Conservation (phyloP, 2,113 vertebrate genomes). For the Herpailurus yagouaroundi region DNA sequence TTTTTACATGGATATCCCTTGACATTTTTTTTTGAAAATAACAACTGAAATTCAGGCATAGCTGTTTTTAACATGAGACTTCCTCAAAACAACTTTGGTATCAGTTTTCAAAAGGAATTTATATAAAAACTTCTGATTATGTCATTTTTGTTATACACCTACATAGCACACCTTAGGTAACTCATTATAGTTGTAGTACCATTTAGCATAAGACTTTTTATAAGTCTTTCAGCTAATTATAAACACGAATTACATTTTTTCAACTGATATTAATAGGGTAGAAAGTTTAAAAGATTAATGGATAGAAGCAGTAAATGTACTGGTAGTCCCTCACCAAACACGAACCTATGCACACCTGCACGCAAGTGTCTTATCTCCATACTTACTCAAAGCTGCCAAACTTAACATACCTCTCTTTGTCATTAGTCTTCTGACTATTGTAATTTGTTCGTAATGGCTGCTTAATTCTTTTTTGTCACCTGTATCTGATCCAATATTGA, state of each 20-base stretch:
- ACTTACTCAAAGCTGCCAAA: not conserved
- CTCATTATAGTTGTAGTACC: slow-evolving; percentile 16
- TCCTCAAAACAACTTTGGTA: not conserved
- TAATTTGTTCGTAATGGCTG: not conserved
- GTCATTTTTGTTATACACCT: not conserved
- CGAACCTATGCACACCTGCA: not conserved
- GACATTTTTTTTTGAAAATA: slow-evolving; percentile 11
- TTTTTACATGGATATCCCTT: slow-evolving; percentile 29
- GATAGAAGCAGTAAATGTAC: not conserved
- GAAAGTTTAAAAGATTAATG: not conserved
- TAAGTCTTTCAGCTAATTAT: slow-evolving; percentile 36
- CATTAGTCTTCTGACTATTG: not conserved
- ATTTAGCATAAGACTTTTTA: not conserved
- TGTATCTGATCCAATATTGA: not conserved
- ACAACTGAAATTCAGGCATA: slow-evolving; percentile 4
- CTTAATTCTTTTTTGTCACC: not conserved
- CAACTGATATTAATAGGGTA: not conserved
- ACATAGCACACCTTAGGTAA: not conserved
- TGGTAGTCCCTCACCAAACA: not conserved
- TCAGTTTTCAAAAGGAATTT: slow-evolving; percentile 45
- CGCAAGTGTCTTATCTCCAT: not conserved
- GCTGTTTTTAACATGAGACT: not conserved
- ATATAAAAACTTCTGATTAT: not conserved
- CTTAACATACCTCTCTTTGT: not conserved
- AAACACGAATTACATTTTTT: slow-evolving; percentile 58